These are phyloP conservation scores for Onthophagus taurus DNA, from an alignment of 1,140 invertebrate species.

Conservation along the genomic window DNA sequence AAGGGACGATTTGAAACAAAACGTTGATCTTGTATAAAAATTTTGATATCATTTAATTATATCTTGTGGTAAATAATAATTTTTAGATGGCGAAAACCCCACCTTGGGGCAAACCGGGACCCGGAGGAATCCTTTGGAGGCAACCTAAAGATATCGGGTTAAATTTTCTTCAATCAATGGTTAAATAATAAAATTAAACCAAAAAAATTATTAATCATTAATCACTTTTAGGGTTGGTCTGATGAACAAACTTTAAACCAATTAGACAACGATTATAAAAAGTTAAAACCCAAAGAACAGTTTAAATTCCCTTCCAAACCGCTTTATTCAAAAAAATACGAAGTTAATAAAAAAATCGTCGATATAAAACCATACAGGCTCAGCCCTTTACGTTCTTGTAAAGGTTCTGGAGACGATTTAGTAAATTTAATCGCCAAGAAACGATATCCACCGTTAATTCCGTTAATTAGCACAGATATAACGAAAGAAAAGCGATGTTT, in stretches of 20 bases:
- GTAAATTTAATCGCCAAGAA: slow-evolving; percentile 54
- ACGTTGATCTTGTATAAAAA: slow-evolving; percentile 6
- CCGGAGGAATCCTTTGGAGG: slow-evolving; percentile 53
- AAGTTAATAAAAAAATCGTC: slow-evolving; percentile 8
- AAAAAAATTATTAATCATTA: neutral
- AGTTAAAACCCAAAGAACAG: slow-evolving; percentile 18
- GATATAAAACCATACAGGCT: slow-evolving; percentile 33
- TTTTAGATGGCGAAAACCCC: slow-evolving; percentile 35
- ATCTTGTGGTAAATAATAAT: slow-evolving; percentile 10
- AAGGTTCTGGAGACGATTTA: slow-evolving; percentile 53
- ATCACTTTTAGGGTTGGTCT: slow-evolving; percentile 30
- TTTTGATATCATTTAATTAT: neutral
- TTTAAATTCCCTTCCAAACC: neutral
- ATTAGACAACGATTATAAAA: slow-evolving; percentile 17
- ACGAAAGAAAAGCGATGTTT: slow-evolving; percentile 34
- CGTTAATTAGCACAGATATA: slow-evolving; percentile 48
- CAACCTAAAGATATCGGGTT: slow-evolving; percentile 51
- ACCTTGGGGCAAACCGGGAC: slow-evolving; percentile 54
- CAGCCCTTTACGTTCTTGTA: slow-evolving; percentile 41
- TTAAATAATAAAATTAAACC: too few species aligned
- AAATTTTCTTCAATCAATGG: slow-evolving; percentile 59
- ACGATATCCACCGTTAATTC: slow-evolving; percentile 36
- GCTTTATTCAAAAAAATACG: slow-evolving; percentile 2
- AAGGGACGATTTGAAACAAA: slow-evolving; percentile 6
- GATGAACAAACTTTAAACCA: slow-evolving; percentile 24